These are phyloP conservation scores for Craterocephalus amniculus DNA, from an alignment of 2,797 vertebrate species.

Conservation along the genomic window DNA sequence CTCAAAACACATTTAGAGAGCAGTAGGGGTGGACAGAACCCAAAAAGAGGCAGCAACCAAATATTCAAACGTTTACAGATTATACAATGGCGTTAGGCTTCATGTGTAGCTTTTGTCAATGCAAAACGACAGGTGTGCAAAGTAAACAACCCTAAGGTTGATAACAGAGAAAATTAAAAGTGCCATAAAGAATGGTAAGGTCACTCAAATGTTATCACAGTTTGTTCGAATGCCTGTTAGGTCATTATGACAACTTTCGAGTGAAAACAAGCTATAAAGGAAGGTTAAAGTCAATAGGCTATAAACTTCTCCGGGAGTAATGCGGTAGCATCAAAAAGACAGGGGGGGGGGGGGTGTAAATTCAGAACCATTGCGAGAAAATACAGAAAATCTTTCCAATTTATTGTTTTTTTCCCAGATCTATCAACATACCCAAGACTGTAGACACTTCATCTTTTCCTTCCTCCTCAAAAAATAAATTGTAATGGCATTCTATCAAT, in stretches of 20 bases:
- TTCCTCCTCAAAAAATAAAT: background rate
- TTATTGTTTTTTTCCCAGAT: background rate
- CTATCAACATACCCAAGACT: background rate
- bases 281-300: background rate
- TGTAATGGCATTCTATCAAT: background rate
- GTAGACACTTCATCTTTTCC: background rate
- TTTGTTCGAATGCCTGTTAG: background rate
- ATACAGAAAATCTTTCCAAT: background rate
- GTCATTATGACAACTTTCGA: background rate
- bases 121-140: background rate
- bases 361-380: background rate
- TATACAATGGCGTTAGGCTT: background rate
- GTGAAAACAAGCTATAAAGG: conserved; percentile 1
- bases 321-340: background rate
- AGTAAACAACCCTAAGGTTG: background rate
- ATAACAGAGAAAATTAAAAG: conserved; percentile 17
- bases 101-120: background rate
- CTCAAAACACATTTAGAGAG: conserved; percentile 55
- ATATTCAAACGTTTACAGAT: background rate
- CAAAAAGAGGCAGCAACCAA: conserved; percentile 14
- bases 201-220: conserved; percentile 6
- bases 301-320: conserved; percentile 11
- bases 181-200: conserved; percentile 9
- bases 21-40: conserved; percentile 4
- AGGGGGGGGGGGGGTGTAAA: background rate